Base-by-base conservation (phyloP, 2,113 vertebrate species). In the Saccopteryx leptura region DNA sequence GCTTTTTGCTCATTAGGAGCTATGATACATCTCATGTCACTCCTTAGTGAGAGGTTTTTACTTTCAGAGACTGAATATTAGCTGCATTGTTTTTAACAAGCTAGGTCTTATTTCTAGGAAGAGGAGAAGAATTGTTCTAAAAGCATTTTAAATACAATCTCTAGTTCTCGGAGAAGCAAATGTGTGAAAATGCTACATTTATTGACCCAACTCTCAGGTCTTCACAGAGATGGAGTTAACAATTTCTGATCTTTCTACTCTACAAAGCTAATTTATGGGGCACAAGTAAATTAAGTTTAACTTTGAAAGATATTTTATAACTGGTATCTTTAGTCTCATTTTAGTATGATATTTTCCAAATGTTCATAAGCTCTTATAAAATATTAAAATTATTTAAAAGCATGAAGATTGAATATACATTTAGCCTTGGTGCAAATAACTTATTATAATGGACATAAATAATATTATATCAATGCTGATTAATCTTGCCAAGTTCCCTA, bases 21-120 rank as follows among this genome's bases (percentile, higher is more conserved):
- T 86, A 23, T n/a, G 56, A 90, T n/a, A 33, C 1, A 54, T 79
- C 68, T 86, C 31, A 65, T 33, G 24, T 65, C 78, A 92, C 88
- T 48, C 58, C 17, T 84, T 75, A n/a, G 46, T 75, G 39, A 92
- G 61, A 95, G 48, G 33, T 71, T 58, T 90, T 95, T 56, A 58
- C 28, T 93, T 84, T 94, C 56, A 72, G 56, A 48, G 76, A 78
- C 31, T 76, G 81, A 94, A 65, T 54, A 90, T 90, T 31, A 96
- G 18, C 86, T 68, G 17, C 60, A 74, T 19, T 61, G 21, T 94
- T 96, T 95, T 90, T 80, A 78, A 48, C 26, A 91, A 71, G 9
- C 14, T 10, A 90, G 54, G 9, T 33, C 18, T 94, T 91, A 89
- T 66, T 94, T 86, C 94, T 28, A 24, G 31, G 60, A 83, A 74